Evolutionary conservation across 2,888 invertebrate species (phyloP), one percentile per base, ranked within the genome.

Genomic region (Dilophus febrilis): DNA sequence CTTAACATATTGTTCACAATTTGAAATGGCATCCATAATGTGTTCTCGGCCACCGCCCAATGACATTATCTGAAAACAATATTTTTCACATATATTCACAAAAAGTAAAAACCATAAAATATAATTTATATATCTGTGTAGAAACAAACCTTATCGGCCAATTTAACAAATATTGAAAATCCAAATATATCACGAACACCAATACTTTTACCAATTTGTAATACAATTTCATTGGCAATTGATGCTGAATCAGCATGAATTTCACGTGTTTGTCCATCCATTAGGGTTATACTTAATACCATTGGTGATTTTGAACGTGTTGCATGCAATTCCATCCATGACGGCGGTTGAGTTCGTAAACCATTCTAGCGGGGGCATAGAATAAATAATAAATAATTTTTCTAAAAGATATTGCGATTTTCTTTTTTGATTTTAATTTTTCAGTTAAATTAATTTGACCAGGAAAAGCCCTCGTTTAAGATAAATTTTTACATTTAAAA

Each of bases 21-120:
- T 90, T 0, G 88, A 88, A 51, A 95, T 83, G 1, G 92, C 94
- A 62, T 95, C 94, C 80, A 94, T 82, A 1, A 95, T 80, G 55
- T 92, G 91, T 58, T 92, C 91, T 14, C 74, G 74, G 45, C 85
- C 90, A 57, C 80, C 82, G 28, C 91, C 91, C 42, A 92, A 60
- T 0, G 90, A 90, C 49, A 88, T 73, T 2, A 87, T 80, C 70
- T 38, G 4, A 22, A 8, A 22, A 6, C 8, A 22, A 6, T 22
- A 4, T 6, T 6, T 31, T 4, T 31, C 3, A 29, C 5, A 6
- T 22, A 22, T 4, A 22, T 22, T 6, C 8, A 22, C 22, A 6
- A 6, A 4, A 22, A n/a, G n/a, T n/a, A n/a, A n/a, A n/a, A n/a
- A n/a, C n/a, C n/a, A n/a, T n/a, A n/a, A n/a, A n/a, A n/a, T n/a